Conservation (phyloP, 1,140 invertebrate genomes). For the Pseudoatta argentina region DNA sequence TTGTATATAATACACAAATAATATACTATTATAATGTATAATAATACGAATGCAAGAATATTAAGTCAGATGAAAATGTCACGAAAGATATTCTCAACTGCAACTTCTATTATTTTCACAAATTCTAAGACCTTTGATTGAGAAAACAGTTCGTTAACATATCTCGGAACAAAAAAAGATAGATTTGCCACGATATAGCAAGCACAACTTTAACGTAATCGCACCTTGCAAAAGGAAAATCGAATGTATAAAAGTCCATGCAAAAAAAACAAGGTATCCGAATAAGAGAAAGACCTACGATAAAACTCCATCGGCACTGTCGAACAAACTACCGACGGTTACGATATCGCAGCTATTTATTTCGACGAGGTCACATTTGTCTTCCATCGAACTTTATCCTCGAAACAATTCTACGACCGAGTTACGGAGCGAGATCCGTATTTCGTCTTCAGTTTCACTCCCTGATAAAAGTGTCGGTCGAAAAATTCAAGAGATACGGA, state of each 20-base stretch:
- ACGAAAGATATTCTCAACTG: neutral
- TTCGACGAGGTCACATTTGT: conserved; percentile 48
- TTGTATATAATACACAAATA: neutral
- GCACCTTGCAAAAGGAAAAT: neutral
- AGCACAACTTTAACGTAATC: neutral
- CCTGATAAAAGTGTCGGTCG: conserved; percentile 46
- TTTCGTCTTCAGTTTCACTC: conserved; percentile 32
- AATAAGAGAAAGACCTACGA: conserved; percentile 50
- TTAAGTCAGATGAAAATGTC: neutral
- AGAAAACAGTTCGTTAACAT: neutral
- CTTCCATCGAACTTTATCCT: conserved; percentile 65
- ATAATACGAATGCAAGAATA: neutral
- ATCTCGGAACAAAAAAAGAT: neutral
- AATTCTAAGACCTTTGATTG: neutral
- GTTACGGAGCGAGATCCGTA: conserved; percentile 17
- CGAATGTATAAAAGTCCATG: conserved; percentile 1
- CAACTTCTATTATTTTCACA: neutral
- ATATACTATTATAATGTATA: neutral
- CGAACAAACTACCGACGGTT: conserved; percentile 65
- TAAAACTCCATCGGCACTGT: conserved; percentile 60
- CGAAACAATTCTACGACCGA: conserved; percentile 56
- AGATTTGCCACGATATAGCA: neutral
- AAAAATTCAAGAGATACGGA: conserved; percentile 56
- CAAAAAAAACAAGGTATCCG: neutral
- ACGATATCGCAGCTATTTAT: conserved; percentile 70